These are phyloP conservation scores for Amphibalanus amphitrite DNA, from an alignment of 1,140 invertebrate genomes.

Conservation along the genomic window DNA sequence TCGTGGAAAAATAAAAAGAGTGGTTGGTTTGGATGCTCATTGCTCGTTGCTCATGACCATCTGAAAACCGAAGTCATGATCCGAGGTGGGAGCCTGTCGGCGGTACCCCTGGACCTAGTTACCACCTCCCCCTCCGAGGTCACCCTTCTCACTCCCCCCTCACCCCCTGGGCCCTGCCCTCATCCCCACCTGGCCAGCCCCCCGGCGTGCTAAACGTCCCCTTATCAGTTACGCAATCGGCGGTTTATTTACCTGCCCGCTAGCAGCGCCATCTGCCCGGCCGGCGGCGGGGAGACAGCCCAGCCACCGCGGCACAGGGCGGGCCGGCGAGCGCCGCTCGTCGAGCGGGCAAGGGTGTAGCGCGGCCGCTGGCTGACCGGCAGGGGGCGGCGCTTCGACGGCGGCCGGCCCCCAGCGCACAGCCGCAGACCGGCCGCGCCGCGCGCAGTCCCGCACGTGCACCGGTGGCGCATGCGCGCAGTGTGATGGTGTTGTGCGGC, in stretches of 20 bases:
- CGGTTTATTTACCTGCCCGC: background rate
- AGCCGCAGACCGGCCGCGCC: no score
- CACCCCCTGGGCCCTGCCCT: no score
- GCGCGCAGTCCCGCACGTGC: background rate
- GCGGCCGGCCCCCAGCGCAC: background rate
- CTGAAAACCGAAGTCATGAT: no score
- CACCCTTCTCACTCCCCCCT: background rate
- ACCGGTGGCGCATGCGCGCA: background rate
- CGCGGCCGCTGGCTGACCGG: background rate
- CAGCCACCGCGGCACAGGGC: background rate
- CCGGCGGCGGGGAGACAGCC: no score
- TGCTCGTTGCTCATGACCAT: no score
- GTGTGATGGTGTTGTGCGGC: background rate
- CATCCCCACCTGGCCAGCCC: no score
- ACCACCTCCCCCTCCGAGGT: background rate
- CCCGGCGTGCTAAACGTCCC: background rate
- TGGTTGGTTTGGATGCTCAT: no score
- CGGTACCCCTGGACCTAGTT: no score
- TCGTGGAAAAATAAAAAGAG: no score
- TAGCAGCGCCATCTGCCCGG: background rate
- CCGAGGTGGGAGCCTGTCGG: no score
- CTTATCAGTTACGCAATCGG: background rate
- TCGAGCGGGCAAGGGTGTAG: background rate
- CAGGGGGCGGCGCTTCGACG: background rate
- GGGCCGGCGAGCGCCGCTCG: background rate